Percentiles rank a stretch among this genome's conserved stretches.
These are phyloP conservation scores for Neotoma lepida DNA, from an alignment of 2,113 vertebrate genomes.

Conservation along the genomic window DNA sequence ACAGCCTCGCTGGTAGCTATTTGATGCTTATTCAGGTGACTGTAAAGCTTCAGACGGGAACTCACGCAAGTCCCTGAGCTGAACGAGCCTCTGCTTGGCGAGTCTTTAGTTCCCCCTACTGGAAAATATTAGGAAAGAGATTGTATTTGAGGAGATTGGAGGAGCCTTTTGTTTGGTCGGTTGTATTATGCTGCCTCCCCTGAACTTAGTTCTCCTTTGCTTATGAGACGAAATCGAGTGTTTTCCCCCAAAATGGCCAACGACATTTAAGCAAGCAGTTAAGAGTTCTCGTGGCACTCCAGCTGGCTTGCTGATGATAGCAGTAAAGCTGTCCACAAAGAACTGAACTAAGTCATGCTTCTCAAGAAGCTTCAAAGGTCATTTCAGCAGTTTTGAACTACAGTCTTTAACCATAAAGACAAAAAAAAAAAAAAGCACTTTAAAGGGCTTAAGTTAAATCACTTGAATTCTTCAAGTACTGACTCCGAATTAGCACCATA, in stretches of 20 bases:
- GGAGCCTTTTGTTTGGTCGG: conserved; percentile 72
- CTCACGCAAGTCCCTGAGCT: neutral
- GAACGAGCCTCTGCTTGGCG: conserved; percentile 70
- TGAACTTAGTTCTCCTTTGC: conserved; percentile 8
- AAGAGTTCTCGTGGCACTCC: neutral
- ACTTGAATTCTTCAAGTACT: conserved; percentile 2
- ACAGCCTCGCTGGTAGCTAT: conserved; percentile 69
- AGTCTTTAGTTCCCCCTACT: conserved; percentile 94
- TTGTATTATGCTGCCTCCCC: neutral
- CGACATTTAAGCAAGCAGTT: neutral
- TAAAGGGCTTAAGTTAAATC: conserved; percentile 18
- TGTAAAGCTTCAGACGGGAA: conserved; percentile 26
- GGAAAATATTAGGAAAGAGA: conserved; percentile 72
- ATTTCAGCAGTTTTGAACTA: conserved; percentile 44
- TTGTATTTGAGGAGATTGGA: neutral
- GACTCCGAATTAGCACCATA: neutral
- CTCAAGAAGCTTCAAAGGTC: conserved; percentile 32
- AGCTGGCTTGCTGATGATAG: neutral
- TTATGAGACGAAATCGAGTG: neutral
- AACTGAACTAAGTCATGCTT: conserved; percentile 6
- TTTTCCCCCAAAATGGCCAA: neutral
- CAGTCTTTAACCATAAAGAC: neutral
- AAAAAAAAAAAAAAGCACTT: neutral
- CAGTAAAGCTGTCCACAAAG: neutral
- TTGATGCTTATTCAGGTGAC: conserved; percentile 73